Percentiles rank a stretch among this genome's conserved stretches.
phyloP scores from a whole-genome alignment of 2,797 vertebrate genomes.

The Acipenser transmontanus region DNA sequence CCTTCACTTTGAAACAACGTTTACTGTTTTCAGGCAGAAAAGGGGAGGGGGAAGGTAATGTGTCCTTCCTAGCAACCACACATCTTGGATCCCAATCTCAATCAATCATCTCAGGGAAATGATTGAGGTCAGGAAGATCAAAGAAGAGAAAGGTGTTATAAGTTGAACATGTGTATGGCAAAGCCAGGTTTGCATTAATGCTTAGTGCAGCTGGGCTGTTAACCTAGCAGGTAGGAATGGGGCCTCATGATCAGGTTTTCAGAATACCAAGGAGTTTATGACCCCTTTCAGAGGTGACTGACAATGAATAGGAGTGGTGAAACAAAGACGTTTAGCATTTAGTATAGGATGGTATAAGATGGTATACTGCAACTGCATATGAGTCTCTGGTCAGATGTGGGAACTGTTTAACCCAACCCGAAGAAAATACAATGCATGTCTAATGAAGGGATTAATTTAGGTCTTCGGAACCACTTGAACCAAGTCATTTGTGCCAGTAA shows the following conservation, averaged over 20 bases:
- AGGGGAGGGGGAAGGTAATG: neutral
- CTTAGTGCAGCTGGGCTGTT: constrained; percentile 13
- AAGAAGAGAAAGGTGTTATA: constrained; percentile 17
- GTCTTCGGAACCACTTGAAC: neutral
- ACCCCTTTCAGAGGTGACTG: constrained; percentile 15
- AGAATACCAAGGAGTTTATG: constrained; percentile 12
- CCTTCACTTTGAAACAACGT: no score
- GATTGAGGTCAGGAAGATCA: constrained; percentile 20
- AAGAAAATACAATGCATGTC: neutral
- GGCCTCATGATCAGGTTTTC: constrained; percentile 2
- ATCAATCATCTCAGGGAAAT: constrained; percentile 22
- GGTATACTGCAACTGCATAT: no score
- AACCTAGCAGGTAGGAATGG: constrained; percentile 11
- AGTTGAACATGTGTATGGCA: constrained; percentile 5
- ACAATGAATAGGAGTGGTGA: constrained; percentile 2
- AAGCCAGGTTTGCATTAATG: constrained; percentile 11
- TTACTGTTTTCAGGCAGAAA: neutral
- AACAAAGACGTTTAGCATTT: neutral
- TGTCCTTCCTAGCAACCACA: constrained; percentile 8
- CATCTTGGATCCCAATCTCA: constrained; percentile 23
- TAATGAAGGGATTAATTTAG: neutral
- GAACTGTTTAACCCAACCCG: no score
- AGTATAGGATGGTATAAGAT: no score
- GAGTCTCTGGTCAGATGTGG: no score
- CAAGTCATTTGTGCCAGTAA: neutral